These are phyloP conservation scores for Chelonia mydas DNA, from an alignment of 2,797 vertebrate genomes.

Conservation along the genomic window DNA sequence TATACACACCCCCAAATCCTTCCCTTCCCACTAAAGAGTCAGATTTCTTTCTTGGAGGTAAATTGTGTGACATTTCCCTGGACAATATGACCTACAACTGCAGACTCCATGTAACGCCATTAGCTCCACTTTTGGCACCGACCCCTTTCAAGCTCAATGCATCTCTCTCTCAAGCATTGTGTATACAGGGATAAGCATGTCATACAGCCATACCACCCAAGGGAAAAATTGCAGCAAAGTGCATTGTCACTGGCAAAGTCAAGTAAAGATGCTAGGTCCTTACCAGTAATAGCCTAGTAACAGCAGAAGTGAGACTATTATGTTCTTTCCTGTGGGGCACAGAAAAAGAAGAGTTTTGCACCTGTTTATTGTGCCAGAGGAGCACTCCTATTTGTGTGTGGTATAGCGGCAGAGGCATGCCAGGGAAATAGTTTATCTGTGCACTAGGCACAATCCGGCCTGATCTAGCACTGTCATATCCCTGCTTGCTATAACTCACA, in stretches of 20 bases:
- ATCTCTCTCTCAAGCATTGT: neutral
- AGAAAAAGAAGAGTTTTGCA: neutral
- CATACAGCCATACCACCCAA: rapidly evolving
- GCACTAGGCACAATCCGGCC: neutral
- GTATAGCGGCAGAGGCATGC: neutral
- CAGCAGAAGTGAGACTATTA: neutral
- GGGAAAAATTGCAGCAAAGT: neutral
- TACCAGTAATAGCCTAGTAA: rapidly evolving
- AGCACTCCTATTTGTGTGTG: neutral
- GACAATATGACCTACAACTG: constrained; percentile 22
- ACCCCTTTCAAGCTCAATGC: neutral
- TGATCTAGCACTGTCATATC: neutral
- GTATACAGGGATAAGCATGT: neutral
- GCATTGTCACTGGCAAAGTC: neutral
- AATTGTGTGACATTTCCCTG: neutral
- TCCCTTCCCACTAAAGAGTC: neutral
- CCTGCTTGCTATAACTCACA: neutral
- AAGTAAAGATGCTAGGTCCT: neutral
- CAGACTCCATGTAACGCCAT: rapidly evolving
- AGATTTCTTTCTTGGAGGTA: neutral
- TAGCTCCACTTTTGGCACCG: neutral
- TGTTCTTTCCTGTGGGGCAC: neutral
- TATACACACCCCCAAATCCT: no score
- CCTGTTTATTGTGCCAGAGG: neutral
- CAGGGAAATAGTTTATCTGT: neutral